Conservation (phyloP, 2,113 vertebrate genomes). For the Sorex araneus region DNA sequence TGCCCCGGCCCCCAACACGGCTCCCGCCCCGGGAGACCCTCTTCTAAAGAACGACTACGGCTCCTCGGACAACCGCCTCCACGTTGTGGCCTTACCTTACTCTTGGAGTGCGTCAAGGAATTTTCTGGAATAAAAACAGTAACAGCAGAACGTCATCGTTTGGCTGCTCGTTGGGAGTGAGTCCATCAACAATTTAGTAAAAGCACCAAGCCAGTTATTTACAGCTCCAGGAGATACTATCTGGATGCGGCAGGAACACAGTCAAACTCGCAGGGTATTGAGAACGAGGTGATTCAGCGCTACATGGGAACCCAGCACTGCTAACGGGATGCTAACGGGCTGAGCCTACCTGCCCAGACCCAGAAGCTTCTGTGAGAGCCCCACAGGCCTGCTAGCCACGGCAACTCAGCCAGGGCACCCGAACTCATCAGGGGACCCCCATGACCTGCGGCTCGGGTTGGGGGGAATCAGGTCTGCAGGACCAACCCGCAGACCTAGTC, state of each 20-base stretch:
- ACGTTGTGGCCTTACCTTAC: conserved; percentile 90
- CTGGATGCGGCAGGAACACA: background rate
- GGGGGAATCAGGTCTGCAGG: too few species aligned
- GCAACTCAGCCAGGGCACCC: background rate
- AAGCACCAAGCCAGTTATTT: conserved; percentile 42
- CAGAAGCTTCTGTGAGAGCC: background rate
- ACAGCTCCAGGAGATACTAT: conserved; percentile 9
- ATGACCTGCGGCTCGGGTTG: too few species aligned
- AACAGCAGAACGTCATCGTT: conserved; percentile 1
- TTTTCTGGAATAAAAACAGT: conserved; percentile 90
- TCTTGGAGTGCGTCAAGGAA: conserved; percentile 95
- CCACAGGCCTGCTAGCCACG: background rate
- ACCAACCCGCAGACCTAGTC: too few species aligned
- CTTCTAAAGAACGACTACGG: conserved; percentile 38
- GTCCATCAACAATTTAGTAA: conserved; percentile 17
- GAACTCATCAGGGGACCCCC: too few species aligned
- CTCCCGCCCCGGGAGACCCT: background rate
- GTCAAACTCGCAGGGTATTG: background rate
- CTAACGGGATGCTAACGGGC: background rate
- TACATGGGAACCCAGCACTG: background rate
- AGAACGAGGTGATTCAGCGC: background rate
- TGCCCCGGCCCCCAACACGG: too few species aligned
- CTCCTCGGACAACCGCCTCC: conserved; percentile 33
- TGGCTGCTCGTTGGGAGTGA: conserved; percentile 56
- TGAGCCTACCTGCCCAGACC: background rate